Percentiles rank a stretch among this genome's conserved stretches.
phyloP scores from a whole-genome alignment of 2,888 invertebrate species.

The Clostera curtula region DNA sequence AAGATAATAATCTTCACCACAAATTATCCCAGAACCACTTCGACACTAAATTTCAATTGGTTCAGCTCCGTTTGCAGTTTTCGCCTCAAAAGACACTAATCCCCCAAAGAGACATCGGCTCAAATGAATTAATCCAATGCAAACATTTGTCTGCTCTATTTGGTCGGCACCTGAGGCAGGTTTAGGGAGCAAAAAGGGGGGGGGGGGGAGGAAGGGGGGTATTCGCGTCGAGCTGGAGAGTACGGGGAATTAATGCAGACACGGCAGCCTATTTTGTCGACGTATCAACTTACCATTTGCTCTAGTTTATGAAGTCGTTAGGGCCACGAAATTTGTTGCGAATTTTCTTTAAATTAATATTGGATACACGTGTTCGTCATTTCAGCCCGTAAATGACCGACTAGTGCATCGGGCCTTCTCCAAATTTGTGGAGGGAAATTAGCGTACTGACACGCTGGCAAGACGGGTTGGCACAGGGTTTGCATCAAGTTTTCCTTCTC shows the following conservation, averaged over 20 bases:
- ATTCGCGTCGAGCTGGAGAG: slow-evolving; percentile 26
- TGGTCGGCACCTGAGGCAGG: slow-evolving; percentile 6
- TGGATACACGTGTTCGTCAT: too few species aligned
- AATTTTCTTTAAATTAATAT: slow-evolving; percentile 4
- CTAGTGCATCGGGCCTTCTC: too few species aligned
- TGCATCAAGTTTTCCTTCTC: too few species aligned
- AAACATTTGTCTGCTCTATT: slow-evolving; percentile 15
- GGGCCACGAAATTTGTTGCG: slow-evolving; percentile 16
- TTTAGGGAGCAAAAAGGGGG: slow-evolving; percentile 3
- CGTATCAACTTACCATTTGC: slow-evolving; percentile 36
- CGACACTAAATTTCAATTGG: too few species aligned
- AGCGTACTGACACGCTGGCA: too few species aligned
- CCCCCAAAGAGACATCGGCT: slow-evolving; percentile 16
- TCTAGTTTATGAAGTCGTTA: slow-evolving; percentile 15
- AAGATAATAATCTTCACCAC: too few species aligned
- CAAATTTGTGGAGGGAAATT: too few species aligned
- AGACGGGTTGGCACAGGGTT: too few species aligned
- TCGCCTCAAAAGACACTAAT: slow-evolving; percentile 8
- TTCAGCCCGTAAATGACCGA: too few species aligned
- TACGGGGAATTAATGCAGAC: slow-evolving; percentile 48
- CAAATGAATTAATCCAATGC: slow-evolving; percentile 16
- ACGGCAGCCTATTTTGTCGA: slow-evolving; percentile 35
- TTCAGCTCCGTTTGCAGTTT: too few species aligned
- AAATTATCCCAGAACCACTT: too few species aligned
- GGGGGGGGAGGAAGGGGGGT: slow-evolving; percentile 17